phyloP scores from a whole-genome alignment of 2,888 invertebrate species.

The Thumatha senex region DNA sequence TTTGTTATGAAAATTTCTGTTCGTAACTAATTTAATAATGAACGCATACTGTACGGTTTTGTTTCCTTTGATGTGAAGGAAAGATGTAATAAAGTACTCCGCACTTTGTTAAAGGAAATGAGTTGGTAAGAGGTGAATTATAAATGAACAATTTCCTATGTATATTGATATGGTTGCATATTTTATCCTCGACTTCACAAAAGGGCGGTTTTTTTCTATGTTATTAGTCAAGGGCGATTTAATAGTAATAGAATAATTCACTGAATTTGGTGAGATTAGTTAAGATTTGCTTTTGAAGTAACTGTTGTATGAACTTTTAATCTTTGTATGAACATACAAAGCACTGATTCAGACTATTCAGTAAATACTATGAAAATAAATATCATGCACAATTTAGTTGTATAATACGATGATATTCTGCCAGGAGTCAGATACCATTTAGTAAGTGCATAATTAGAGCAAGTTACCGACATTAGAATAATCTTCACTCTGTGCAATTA shows the following conservation, averaged over 20 bases:
- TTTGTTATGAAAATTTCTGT: conserved; percentile 4
- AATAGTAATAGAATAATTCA: too few relatives aligned
- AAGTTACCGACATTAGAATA: conserved; percentile 36
- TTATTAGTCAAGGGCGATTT: too few relatives aligned
- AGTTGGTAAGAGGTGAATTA: neutral
- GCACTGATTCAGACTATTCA: too few relatives aligned
- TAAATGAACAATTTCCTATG: neutral
- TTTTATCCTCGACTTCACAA: too few relatives aligned
- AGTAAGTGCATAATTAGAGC: conserved; percentile 35
- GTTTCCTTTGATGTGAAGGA: conserved; percentile 3
- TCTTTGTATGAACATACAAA: too few relatives aligned
- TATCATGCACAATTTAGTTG: neutral
- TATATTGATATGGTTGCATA: neutral
- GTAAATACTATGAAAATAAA: too few relatives aligned
- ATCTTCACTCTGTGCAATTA: conserved; percentile 21
- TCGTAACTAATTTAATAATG: neutral
- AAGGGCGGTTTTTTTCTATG: too few relatives aligned
- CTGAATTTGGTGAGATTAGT: too few relatives aligned
- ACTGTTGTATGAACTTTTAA: too few relatives aligned
- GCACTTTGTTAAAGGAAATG: neutral
- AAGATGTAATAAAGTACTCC: neutral
- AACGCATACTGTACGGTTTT: neutral
- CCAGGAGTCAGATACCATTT: conserved; percentile 8
- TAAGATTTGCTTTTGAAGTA: too few relatives aligned
- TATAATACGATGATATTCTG: neutral